Conservation (phyloP, 2,113 vertebrate species). For the Daphoenositta chrysoptera region DNA sequence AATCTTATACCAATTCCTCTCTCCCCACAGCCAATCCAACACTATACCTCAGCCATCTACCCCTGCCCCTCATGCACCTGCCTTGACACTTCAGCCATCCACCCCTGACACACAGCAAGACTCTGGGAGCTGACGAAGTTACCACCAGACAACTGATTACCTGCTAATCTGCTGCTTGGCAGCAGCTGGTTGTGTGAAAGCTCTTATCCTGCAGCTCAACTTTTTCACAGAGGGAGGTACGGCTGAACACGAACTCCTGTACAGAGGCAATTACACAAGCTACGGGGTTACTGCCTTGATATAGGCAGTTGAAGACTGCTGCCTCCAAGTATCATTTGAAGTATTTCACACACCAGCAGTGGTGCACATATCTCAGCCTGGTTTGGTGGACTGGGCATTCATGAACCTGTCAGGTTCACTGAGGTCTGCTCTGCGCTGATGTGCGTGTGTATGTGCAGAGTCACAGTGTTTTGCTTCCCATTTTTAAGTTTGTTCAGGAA, state of each 20-base stretch:
- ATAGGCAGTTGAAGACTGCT: constrained; percentile 28
- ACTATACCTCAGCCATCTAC: background rate
- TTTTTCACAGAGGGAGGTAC: constrained; percentile 63
- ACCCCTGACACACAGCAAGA: background rate
- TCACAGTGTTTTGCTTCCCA: background rate
- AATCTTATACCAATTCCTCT: background rate
- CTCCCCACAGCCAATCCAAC: background rate
- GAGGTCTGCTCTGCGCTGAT: background rate
- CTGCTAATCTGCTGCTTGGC: constrained; percentile 65
- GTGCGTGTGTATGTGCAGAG: background rate
- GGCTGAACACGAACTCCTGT: constrained; percentile 61
- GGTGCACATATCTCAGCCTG: constrained; percentile 33
- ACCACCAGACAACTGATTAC: constrained; percentile 56
- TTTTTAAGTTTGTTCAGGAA: background rate
- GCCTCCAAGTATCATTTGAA: constrained; percentile 45
- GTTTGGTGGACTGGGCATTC: background rate
- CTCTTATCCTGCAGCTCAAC: constrained; percentile 61
- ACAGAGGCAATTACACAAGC: constrained; percentile 65
- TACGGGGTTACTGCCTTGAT: constrained; percentile 61
- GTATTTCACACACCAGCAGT: constrained; percentile 61
- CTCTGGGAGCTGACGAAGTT: constrained; percentile 31
- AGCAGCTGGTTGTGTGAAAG: constrained; percentile 65
- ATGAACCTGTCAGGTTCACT: constrained; percentile 9
- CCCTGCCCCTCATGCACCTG: background rate
- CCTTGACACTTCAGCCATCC: background rate